Evolutionary conservation across 2,888 invertebrate genomes (phyloP).

Genomic region (Phalangium opilio): DNA sequence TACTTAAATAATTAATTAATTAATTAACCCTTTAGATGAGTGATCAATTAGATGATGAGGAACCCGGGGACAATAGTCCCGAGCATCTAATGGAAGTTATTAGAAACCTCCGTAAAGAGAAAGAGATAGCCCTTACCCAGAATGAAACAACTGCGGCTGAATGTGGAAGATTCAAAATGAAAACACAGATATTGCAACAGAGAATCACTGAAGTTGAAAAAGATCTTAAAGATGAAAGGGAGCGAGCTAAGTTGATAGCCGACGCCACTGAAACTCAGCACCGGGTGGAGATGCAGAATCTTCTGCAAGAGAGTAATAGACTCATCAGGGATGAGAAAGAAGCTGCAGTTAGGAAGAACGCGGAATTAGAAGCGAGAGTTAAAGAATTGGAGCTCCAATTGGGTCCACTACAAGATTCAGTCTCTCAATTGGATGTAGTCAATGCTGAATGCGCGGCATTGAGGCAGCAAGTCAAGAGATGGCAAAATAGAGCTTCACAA

Average conservation of each 20-base stretch:
- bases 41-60: conserved; percentile 40
- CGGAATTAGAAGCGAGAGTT: conserved; percentile 45
- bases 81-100: conserved; percentile 65
- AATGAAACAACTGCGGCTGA: conserved; percentile 73
- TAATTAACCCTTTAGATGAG: conserved; percentile 43
- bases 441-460: conserved; percentile 59
- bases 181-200: conserved; percentile 43
- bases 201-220: conserved; percentile 56
- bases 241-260: conserved; percentile 55
- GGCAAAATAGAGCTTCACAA: conserved; percentile 57
- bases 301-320: conserved; percentile 81
- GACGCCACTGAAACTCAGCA: conserved; percentile 65
- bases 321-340: conserved; percentile 74
- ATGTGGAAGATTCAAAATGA: conserved; percentile 57
- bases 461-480: conserved; percentile 63
- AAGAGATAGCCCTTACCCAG: conserved; percentile 71
- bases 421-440: conserved; percentile 32
- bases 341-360: conserved; percentile 35
- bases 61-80: conserved; percentile 38
- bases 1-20: conserved; percentile 4
- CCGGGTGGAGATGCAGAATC: conserved; percentile 73
- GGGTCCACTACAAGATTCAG: conserved; percentile 48
- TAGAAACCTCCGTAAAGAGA: conserved; percentile 65
- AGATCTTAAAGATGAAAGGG: conserved; percentile 49
- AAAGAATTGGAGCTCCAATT: conserved; percentile 30